A percentile compares a stretch with the other conserved stretches of the same genome.
Evolutionary conservation across 1,140 invertebrate genomes (phyloP).

Genomic region (Sinella curviseta): DNA sequence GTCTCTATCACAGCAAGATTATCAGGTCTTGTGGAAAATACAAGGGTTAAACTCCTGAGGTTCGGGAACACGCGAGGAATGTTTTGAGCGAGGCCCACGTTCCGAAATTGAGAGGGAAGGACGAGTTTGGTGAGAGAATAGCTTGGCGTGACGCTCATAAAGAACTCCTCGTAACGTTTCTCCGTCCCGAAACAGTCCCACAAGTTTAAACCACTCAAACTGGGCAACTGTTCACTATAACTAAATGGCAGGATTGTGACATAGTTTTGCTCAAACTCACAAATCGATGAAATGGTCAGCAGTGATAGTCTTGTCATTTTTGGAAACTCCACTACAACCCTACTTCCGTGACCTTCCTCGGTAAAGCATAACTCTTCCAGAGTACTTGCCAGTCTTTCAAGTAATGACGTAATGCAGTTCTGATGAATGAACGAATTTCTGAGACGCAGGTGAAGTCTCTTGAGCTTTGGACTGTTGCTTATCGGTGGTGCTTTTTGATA

Average conservation of each 20-base stretch:
- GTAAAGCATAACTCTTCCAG: constrained; percentile 9
- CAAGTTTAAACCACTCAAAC: not conserved
- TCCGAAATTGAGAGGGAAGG: constrained; percentile 17
- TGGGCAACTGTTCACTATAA: constrained; percentile 26
- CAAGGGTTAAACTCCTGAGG: not conserved
- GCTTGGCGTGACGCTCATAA: constrained; percentile 16
- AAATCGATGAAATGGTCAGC: constrained; percentile 27
- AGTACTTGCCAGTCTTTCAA: constrained; percentile 22
- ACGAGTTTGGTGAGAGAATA: constrained; percentile 6
- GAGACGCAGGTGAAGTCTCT: not conserved
- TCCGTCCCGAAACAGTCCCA: constrained; percentile 36
- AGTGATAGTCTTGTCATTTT: constrained; percentile 10
- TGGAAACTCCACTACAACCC: constrained; percentile 28
- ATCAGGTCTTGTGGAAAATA: not conserved
- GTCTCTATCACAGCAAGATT: constrained; percentile 22
- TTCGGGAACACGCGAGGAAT: constrained; percentile 13
- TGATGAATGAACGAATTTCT: constrained; percentile 18
- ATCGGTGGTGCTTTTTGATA: not conserved
- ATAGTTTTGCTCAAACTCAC: constrained; percentile 8
- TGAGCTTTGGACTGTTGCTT: constrained; percentile 10
- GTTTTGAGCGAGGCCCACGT: constrained; percentile 12
- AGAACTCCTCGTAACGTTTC: constrained; percentile 14
- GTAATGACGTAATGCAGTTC: constrained; percentile 19
- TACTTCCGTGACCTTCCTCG: constrained; percentile 27
- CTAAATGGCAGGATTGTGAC: constrained; percentile 27